These are phyloP conservation scores for Litocranius walleri DNA, from an alignment of 2,113 vertebrate genomes.

Conservation along the genomic window DNA sequence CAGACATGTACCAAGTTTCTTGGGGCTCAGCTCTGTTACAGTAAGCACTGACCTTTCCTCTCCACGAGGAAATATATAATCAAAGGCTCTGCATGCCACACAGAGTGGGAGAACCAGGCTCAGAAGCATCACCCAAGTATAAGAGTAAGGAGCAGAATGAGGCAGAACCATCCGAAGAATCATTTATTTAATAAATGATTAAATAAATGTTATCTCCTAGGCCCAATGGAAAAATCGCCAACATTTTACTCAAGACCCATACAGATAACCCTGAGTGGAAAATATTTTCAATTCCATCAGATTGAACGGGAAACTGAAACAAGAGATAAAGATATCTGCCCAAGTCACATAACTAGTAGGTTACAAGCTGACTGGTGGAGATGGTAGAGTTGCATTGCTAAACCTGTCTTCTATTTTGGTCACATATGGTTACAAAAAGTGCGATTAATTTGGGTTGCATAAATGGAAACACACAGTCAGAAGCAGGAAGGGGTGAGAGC, in stretches of 20 bases:
- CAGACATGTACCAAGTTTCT: not conserved
- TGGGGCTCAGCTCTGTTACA: not conserved
- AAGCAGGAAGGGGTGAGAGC: slow-evolving; percentile 13
- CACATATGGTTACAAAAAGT: not conserved
- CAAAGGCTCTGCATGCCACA: not conserved
- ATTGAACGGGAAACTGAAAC: not conserved
- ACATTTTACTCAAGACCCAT: not conserved
- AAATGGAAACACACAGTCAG: not conserved
- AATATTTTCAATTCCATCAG: not conserved
- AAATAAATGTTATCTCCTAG: not conserved
- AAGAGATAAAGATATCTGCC: not conserved
- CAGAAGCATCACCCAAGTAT: not conserved
- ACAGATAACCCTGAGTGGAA: not conserved
- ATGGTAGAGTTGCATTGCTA: not conserved
- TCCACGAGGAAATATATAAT: not conserved
- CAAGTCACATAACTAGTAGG: not conserved
- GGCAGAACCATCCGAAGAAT: not conserved
- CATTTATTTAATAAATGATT: not conserved
- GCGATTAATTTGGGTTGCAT: not conserved
- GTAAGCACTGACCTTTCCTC: not conserved
- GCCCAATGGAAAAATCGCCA: not conserved
- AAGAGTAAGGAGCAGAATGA: not conserved
- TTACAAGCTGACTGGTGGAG: not conserved
- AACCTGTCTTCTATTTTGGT: not conserved
- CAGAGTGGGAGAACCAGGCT: not conserved